A percentile compares a stretch with the other conserved stretches of the same genome.
These are phyloP conservation scores for Gastrophysa polygoni DNA, from an alignment of 2,888 invertebrate species.

Conservation along the genomic window DNA sequence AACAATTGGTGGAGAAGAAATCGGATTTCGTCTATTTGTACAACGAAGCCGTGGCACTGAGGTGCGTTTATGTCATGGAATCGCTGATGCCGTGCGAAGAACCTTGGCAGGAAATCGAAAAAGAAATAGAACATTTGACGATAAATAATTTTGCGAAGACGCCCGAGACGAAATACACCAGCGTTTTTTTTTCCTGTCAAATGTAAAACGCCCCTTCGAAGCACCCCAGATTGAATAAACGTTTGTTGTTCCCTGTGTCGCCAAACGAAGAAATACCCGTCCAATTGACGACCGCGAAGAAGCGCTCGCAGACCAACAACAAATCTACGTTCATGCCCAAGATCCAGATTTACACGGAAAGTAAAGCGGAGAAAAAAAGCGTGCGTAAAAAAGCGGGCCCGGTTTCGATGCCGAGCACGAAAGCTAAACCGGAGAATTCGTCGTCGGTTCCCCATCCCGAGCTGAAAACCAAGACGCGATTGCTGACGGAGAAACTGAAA, in stretches of 20 bases:
- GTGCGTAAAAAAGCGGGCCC: background rate
- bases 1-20: slow-evolving; percentile 35
- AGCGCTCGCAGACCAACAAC: background rate
- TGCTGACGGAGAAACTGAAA: slow-evolving; percentile 31
- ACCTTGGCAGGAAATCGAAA: background rate
- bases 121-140: slow-evolving; percentile 16
- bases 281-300: background rate
- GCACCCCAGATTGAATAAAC: slow-evolving; percentile 22
- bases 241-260: slow-evolving; percentile 22
- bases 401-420: background rate
- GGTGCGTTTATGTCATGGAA: slow-evolving; percentile 31
- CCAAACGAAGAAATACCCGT: background rate
- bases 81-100: slow-evolving; percentile 11
- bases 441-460: too few relatives aligned
- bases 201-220: slow-evolving; percentile 11
- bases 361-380: slow-evolving; percentile 9
- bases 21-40: slow-evolving; percentile 38
- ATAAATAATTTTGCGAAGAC: slow-evolving; percentile 15
- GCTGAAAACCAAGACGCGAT: slow-evolving; percentile 21
- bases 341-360: slow-evolving; percentile 16
- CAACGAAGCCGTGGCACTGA: slow-evolving; percentile 41
- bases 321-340: slow-evolving; percentile 21
- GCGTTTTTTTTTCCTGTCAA: slow-evolving; percentile 26
- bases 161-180: slow-evolving; percentile 30
- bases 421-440: background rate